phyloP scores from a whole-genome alignment of 2,888 invertebrate genomes.

The Eulithis testata region DNA sequence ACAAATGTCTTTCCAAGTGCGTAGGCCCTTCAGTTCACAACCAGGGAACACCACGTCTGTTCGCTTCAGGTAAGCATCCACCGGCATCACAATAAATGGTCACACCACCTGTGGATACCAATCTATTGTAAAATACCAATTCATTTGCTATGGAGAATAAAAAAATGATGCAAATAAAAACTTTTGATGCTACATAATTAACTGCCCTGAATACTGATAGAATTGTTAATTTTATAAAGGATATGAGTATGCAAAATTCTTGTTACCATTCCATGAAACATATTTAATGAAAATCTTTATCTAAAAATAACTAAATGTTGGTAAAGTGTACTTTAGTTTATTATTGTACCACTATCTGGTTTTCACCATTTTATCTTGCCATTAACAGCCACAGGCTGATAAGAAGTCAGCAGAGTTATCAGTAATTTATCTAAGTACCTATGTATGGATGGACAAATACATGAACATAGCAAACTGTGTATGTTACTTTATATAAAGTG shows the following conservation, averaged over 20 bases:
- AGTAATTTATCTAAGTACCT: conserved; percentile 35
- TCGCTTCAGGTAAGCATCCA: conserved; percentile 83
- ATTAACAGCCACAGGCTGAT: conserved; percentile 41
- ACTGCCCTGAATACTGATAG: background rate
- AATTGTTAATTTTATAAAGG: background rate
- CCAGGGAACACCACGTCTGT: conserved; percentile 84
- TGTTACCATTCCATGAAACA: too few species aligned
- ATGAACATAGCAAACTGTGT: conserved; percentile 37
- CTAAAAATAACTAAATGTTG: conserved; percentile 5
- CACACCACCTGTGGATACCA: conserved; percentile 70
- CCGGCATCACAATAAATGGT: conserved; percentile 85
- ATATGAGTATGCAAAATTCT: too few species aligned
- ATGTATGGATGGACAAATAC: conserved; percentile 23
- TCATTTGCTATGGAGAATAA: background rate
- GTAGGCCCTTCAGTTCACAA: conserved; percentile 82
- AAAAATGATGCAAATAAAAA: too few species aligned
- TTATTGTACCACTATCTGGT: conserved; percentile 35
- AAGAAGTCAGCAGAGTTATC: conserved; percentile 42
- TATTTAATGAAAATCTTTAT: too few species aligned
- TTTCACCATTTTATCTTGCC: conserved; percentile 43
- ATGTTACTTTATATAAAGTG: conserved; percentile 22
- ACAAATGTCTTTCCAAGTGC: conserved; percentile 84
- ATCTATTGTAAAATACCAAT: conserved; percentile 4
- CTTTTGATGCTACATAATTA: background rate
- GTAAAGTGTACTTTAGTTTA: conserved; percentile 13